Base-by-base conservation (phyloP, 2,888 invertebrate species). In the Agrenia bidenticulata region DNA sequence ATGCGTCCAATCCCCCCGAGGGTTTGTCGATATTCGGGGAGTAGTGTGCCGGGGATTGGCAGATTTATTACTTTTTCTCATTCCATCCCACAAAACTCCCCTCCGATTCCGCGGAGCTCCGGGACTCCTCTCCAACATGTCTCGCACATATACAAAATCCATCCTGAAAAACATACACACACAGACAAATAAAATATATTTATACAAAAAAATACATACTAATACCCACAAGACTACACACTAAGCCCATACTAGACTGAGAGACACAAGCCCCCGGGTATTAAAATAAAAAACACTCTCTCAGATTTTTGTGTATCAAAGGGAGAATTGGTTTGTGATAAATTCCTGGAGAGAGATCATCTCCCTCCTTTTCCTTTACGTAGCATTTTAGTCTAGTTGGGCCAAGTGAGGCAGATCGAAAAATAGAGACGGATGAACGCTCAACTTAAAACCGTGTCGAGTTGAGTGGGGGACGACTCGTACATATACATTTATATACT, bases 51-150 rank as follows among this genome's bases (percentile, higher is more conserved):
- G n/a, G 9, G 73, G 75, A 75, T 75, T 73, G 75, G 72, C 72
- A 73, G 75, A 75, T 73, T 75, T 75, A 75, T 75, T 75, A 67
- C 69, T 64, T 65, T 65, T 66, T 66, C 59, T 71, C 66, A 66
- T 51, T 51, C 51, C 51, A 24, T 51, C 51, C 19, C 51, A 13
- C 51, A 15, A 5, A 17, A 15, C 19, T 45, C 45, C 45, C 45
- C 19, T 45, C 45, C 32, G 32, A 32, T 32, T 32, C 11, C 32
- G 11, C 32, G 32, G 32, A 32, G 11, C 32, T 7, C 5, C 11
- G 32, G 32, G 32, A 32, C 32, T 32, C 32, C 32, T n/a, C n/a
- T n/a, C n/a, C n/a, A n/a, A n/a, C n/a, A n/a, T n/a, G n/a, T n/a
- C n/a, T n/a, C n/a, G n/a, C n/a, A n/a, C n/a, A n/a, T n/a, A n/a